Base-by-base conservation (phyloP, 2,888 invertebrate species). In the Mesopsocus fuscifrons region DNA sequence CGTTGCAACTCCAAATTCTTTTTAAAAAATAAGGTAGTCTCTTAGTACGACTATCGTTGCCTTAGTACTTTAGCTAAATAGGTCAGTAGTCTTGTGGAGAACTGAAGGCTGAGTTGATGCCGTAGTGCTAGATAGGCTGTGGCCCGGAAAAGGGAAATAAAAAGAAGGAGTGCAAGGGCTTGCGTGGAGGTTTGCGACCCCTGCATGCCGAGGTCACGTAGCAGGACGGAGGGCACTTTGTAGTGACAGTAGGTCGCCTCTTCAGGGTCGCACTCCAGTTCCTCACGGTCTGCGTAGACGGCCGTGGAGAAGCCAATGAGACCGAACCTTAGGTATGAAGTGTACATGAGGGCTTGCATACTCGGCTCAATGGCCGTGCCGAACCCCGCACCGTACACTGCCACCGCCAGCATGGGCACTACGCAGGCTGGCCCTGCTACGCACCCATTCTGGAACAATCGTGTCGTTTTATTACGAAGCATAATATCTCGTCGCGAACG, bases 291-390 rank as follows among this genome's bases (percentile, higher is more conserved):
- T 47, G 74, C 75, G 45, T 81, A 65, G 1, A 78, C 60, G 2
- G 67, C 52, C 1, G 56, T 64, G 51, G 62, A 71, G 38, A 55
- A 52, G 8, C 77, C 79, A 5, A 74, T 69, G 43, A 81, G 64
- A 1, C 76, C 72, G 54, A 74, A 80, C 41, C 81, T 69, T 15
- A 81, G 63, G 55, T 73, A 83, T 1, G 71, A 72, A 2, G 62
- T 53, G 0, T 65, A 61, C 70, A 74, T 73, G 0, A 74, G 52
- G 0, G 63, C 54, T 47, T 57, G 60, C 71, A 73, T 73, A 16
- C 58, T 50, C 1, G 62, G 56, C 55, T 70, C 68, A 21, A 74
- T 69, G 46, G 52, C 54, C 2, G 62, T 57, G 1, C 69, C 70
- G 50, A 70, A 74, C 8, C 74, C 74, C 67, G 74, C 68, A 2